Evolutionary conservation across 1,140 invertebrate species (phyloP).

Genomic region (Charaxes varanes): DNA sequence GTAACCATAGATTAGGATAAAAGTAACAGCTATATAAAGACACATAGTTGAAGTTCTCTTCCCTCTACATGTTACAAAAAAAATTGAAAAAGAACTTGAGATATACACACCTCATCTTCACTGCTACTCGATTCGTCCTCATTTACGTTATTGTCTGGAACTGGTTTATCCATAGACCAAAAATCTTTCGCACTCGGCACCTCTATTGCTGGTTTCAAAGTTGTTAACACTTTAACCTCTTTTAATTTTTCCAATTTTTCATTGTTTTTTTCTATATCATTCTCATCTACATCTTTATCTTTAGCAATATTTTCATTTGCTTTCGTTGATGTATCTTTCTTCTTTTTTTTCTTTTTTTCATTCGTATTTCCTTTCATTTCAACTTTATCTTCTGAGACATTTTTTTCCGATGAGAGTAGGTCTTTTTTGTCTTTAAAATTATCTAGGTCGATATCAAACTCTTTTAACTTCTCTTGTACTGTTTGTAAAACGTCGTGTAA

Average conservation of each 20-base stretch:
- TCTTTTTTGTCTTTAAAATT: too few relatives aligned
- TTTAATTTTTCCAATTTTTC: constrained; percentile 18
- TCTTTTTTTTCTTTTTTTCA: constrained; percentile 34
- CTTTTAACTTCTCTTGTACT: constrained; percentile 47
- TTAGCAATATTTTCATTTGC: constrained; percentile 11
- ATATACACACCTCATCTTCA: constrained; percentile 53
- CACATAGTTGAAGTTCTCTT: too few relatives aligned
- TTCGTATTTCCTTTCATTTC: too few relatives aligned
- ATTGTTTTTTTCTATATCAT: constrained; percentile 16
- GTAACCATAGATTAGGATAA: too few relatives aligned
- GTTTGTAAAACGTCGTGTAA: constrained; percentile 32
- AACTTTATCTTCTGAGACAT: too few relatives aligned
- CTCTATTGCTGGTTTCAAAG: constrained; percentile 42
- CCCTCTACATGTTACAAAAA: too few relatives aligned
- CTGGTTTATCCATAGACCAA: constrained; percentile 39
- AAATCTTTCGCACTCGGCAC: constrained; percentile 66
- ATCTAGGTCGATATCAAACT: constrained; percentile 30
- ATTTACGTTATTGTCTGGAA: constrained; percentile 23
- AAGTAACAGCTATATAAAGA: too few relatives aligned
- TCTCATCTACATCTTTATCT: constrained; percentile 27
- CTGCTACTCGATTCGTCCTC: constrained; percentile 55
- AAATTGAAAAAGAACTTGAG: not conserved
- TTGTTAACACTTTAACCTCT: constrained; percentile 36
- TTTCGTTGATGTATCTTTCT: constrained; percentile 12
- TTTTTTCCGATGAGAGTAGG: too few relatives aligned